phyloP scores from a whole-genome alignment of 2,888 invertebrate genomes.

The Dimorphilus gyrociliatus region DNA sequence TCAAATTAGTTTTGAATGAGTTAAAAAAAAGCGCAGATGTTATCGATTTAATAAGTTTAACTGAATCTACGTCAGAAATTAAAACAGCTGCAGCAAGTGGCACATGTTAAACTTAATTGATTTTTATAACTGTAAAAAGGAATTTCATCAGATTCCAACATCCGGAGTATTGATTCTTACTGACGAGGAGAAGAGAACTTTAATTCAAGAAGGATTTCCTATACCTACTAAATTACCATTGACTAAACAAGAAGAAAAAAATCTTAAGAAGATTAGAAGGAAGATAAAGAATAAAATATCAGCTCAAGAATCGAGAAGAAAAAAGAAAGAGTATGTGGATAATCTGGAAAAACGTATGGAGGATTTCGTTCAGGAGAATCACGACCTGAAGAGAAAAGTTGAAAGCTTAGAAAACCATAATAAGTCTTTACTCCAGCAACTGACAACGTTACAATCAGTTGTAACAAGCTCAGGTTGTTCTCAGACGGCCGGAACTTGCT shows the following conservation, averaged over 20 bases:
- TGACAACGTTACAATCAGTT: too few species aligned
- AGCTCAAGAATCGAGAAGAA: slow-evolving; percentile 92
- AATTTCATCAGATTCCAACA: slow-evolving; percentile 31
- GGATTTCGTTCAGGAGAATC: slow-evolving; percentile 33
- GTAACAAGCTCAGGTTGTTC: too few species aligned
- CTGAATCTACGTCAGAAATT: too few species aligned
- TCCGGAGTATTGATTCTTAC: slow-evolving; percentile 64
- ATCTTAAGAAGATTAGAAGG: slow-evolving; percentile 87
- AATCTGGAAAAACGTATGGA: slow-evolving; percentile 65
- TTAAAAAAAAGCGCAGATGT: too few species aligned
- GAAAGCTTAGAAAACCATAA: slow-evolving; percentile 35
- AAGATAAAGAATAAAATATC: slow-evolving; percentile 99
- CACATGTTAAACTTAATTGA: too few species aligned
- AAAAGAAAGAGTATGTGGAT: slow-evolving; percentile 99
- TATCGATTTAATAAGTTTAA: too few species aligned
- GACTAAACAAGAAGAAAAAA: slow-evolving; percentile 92
- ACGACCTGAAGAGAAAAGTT: slow-evolving; percentile 33
- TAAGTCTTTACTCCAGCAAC: too few species aligned
- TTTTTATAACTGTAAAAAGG: too few species aligned
- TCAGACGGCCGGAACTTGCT: too few species aligned
- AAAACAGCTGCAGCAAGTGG: too few species aligned
- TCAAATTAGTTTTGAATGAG: too few species aligned
- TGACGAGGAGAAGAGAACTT: slow-evolving; percentile 77
- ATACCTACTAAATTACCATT: slow-evolving; percentile 86
- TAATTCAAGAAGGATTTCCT: slow-evolving; percentile 92